Conservation (phyloP, 2,888 invertebrate species). For the Actias luna region DNA sequence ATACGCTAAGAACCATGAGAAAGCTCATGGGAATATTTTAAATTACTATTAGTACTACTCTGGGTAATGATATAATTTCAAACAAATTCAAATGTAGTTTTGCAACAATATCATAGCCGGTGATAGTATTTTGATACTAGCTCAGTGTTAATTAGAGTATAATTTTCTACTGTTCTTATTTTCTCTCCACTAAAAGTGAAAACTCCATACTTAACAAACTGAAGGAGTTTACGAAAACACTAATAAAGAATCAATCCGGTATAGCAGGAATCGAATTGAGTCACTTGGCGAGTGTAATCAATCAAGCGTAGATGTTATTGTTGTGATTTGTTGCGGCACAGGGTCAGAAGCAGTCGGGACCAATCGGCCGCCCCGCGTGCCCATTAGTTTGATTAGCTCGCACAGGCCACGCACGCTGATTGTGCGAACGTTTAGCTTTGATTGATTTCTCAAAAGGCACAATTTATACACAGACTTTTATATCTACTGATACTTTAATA, state of each 20-base stretch:
- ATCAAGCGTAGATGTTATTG: slow-evolving; percentile 71
- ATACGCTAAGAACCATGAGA: too few species aligned
- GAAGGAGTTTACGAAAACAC: slow-evolving; percentile 24
- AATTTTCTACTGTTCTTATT: too few species aligned
- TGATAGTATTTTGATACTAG: too few species aligned
- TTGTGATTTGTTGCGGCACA: slow-evolving; percentile 72
- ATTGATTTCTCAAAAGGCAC: slow-evolving; percentile 72
- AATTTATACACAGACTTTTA: slow-evolving; percentile 29
- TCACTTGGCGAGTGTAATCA: slow-evolving; percentile 60
- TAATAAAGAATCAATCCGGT: slow-evolving; percentile 58
- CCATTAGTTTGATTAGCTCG: slow-evolving; percentile 78
- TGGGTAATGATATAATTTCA: too few species aligned
- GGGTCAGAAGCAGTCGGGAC: slow-evolving; percentile 38
- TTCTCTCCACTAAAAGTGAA: neutral
- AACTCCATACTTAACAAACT: neutral
- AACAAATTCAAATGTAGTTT: too few species aligned
- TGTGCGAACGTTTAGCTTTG: slow-evolving; percentile 69
- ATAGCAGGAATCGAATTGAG: slow-evolving; percentile 60
- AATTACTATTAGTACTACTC: too few species aligned
- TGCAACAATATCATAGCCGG: too few species aligned
- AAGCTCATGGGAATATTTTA: too few species aligned
- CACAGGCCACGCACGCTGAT: slow-evolving; percentile 69
- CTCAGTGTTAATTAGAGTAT: too few species aligned
- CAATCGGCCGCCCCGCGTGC: slow-evolving; percentile 49
- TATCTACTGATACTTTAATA: neutral